A percentile compares a stretch with the other conserved stretches of the same genome.
These are phyloP conservation scores for Lemur catta DNA, from an alignment of 2,797 vertebrate species.

Conservation along the genomic window DNA sequence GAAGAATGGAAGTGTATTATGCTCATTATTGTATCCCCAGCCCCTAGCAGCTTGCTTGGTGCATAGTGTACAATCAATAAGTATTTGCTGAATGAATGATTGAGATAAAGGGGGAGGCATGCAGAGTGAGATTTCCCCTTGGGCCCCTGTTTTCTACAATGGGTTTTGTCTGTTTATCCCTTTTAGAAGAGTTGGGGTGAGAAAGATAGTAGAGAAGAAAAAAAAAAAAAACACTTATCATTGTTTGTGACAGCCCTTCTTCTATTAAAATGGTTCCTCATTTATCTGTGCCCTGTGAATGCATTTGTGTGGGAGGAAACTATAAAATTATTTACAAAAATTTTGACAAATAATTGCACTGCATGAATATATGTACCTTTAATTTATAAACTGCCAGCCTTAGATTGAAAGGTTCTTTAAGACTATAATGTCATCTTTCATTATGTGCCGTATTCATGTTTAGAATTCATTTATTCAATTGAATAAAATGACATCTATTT, in stretches of 20 bases:
- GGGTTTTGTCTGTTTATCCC: background rate
- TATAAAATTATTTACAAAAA: background rate
- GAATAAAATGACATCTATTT: constrained; percentile 22
- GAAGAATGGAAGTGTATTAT: background rate
- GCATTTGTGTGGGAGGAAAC: background rate
- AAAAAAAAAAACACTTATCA: background rate
- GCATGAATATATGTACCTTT: background rate
- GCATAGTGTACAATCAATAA: background rate
- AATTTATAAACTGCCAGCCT: background rate
- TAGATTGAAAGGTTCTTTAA: background rate
- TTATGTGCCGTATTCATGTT: background rate
- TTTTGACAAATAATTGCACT: constrained; percentile 13
- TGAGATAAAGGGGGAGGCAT: background rate
- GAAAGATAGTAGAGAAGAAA: background rate
- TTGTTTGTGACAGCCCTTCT: background rate
- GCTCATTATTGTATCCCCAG: background rate
- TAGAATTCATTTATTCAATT: constrained; percentile 14
- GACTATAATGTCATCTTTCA: background rate
- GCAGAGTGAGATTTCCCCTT: background rate
- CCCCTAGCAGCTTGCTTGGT: background rate
- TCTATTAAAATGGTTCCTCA: background rate
- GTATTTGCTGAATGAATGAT: background rate
- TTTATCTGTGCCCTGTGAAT: background rate
- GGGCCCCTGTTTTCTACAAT: background rate
- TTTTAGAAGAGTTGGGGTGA: background rate